phyloP scores from a whole-genome alignment of 1,140 invertebrate genomes.

The Panulirus ornatus region DNA sequence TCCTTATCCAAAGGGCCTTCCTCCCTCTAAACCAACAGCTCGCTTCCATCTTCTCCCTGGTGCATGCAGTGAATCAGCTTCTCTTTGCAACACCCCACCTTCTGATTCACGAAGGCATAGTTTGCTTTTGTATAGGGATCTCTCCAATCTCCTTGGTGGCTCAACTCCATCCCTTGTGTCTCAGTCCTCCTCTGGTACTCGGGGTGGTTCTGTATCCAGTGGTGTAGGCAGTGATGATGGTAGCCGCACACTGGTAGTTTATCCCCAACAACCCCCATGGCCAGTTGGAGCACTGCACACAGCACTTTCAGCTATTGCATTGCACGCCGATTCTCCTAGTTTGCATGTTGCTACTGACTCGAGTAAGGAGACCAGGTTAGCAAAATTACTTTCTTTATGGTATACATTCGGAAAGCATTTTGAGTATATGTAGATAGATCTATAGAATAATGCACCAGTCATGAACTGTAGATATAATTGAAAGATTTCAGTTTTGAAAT shows the following conservation, averaged over 20 bases:
- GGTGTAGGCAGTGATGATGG: conserved; percentile 3
- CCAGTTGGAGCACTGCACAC: conserved; percentile 28
- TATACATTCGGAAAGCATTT: too few relatives aligned
- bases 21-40: conserved; percentile 57
- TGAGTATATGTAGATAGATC: too few relatives aligned
- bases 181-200: conserved; percentile 13
- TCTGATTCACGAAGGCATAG: neutral
- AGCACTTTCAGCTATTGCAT: conserved; percentile 38
- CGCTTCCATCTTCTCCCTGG: conserved; percentile 15
- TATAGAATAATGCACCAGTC: too few relatives aligned
- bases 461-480: too few relatives aligned
- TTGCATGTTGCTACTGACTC: conserved; percentile 49
- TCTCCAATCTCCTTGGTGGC: conserved; percentile 44
- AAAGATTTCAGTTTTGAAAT: too few relatives aligned
- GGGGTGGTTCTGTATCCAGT: conserved; percentile 41
- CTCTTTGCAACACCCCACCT: neutral
- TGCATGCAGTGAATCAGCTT: neutral
- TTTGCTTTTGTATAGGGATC: neutral
- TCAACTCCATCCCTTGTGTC: conserved; percentile 37
- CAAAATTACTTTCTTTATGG: neutral
- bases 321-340: conserved; percentile 36
- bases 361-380: conserved; percentile 45
- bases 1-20: conserved; percentile 43
- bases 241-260: conserved; percentile 1
- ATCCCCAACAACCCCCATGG: neutral